These are phyloP conservation scores for Antheraea assamensis DNA, from an alignment of 2,888 invertebrate genomes.

Conservation along the genomic window DNA sequence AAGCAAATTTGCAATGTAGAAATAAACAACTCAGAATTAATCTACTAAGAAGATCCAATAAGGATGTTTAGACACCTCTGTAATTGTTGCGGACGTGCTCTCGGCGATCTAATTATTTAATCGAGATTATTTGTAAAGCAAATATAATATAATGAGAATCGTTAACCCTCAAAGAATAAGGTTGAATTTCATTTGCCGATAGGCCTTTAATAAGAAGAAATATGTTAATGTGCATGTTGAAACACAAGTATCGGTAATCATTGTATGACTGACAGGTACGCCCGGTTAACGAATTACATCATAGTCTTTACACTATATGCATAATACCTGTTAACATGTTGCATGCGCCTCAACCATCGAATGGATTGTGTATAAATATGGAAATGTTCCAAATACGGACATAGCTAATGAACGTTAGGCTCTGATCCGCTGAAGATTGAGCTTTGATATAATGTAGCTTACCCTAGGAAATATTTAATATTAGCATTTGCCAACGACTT, in stretches of 20 bases:
- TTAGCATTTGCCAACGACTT: too few species aligned
- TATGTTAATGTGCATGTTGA: slow-evolving; percentile 28
- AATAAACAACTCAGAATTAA: not conserved
- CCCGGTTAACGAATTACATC: slow-evolving; percentile 37
- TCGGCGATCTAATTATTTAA: slow-evolving; percentile 40
- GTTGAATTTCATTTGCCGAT: not conserved
- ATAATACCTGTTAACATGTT: slow-evolving; percentile 20
- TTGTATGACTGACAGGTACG: slow-evolving; percentile 34
- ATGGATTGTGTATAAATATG: slow-evolving; percentile 15
- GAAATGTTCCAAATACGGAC: slow-evolving; percentile 21
- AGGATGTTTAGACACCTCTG: slow-evolving; percentile 29
- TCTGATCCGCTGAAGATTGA: slow-evolving; percentile 18
- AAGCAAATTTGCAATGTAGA: not conserved
- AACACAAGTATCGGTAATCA: slow-evolving; percentile 34
- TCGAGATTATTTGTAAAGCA: slow-evolving; percentile 26
- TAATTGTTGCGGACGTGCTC: slow-evolving; percentile 36
- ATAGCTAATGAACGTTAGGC: slow-evolving; percentile 19
- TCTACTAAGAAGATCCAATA: not conserved
- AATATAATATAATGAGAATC: not conserved
- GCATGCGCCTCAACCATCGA: slow-evolving; percentile 12
- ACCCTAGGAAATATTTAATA: not conserved
- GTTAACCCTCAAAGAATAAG: not conserved
- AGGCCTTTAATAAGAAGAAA: slow-evolving; percentile 24
- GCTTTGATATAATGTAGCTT: not conserved
- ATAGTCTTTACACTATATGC: slow-evolving; percentile 16